These are phyloP conservation scores for Myrmophylax atrothorax DNA, from an alignment of 2,113 vertebrate species.

Conservation along the genomic window DNA sequence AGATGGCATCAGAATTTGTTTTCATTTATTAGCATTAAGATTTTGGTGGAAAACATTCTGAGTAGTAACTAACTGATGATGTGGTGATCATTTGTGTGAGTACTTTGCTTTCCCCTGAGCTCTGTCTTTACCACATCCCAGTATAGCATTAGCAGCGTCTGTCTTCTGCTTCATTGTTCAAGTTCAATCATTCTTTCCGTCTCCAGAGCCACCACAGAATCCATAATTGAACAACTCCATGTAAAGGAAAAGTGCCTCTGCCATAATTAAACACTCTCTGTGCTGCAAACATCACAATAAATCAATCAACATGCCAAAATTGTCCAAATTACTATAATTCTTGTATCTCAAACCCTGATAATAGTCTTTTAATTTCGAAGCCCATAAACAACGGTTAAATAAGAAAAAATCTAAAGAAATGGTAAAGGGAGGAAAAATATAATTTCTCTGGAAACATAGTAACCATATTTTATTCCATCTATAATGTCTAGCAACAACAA, in stretches of 20 bases:
- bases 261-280: neutral
- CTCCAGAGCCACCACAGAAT: neutral
- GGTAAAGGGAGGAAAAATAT: neutral
- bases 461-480: neutral
- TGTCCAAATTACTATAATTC: neutral
- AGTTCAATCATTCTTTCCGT: neutral
- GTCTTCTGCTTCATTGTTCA: neutral
- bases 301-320: neutral
- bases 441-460: neutral
- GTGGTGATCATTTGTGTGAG: neutral
- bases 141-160: neutral
- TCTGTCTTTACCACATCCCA: neutral
- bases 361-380: neutral
- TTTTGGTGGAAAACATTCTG: slow-evolving; percentile 21
- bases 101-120: slow-evolving; percentile 1
- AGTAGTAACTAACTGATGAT: slow-evolving; percentile 46
- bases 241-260: neutral
- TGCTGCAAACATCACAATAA: neutral
- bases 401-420: neutral
- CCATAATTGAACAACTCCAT: slow-evolving; percentile 9
- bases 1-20: neutral
- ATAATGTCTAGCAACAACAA: neutral
- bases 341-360: neutral
- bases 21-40: neutral
- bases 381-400: neutral